Conservation (phyloP, 1,140 invertebrate genomes). For the Homarus americanus region DNA sequence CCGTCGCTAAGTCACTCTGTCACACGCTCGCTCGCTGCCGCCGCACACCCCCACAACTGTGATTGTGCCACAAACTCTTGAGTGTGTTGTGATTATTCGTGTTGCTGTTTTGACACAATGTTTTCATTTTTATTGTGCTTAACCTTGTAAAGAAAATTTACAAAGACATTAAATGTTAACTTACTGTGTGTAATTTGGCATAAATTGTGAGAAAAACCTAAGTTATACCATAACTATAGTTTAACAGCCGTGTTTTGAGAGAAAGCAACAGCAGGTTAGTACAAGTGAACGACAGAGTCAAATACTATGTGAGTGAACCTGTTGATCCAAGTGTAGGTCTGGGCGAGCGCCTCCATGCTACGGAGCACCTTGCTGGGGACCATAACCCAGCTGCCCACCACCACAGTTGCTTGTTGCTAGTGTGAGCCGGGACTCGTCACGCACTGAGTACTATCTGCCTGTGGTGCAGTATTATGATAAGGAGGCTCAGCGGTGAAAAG, state of each 20-base stretch:
- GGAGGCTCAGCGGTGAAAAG: not conserved
- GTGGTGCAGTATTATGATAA: too few relatives aligned
- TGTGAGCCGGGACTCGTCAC: not conserved
- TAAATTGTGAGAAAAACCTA: not conserved
- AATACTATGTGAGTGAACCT: slow-evolving; percentile 27
- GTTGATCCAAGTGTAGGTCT: slow-evolving; percentile 19
- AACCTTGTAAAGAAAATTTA: not conserved
- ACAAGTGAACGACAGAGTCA: not conserved
- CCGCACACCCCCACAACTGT: not conserved
- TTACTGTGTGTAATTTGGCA: not conserved
- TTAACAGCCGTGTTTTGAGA: not conserved
- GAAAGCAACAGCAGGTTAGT: not conserved
- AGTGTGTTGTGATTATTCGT: not conserved
- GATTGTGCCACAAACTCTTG: not conserved
- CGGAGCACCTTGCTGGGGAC: not conserved
- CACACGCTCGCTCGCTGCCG: slow-evolving; percentile 49
- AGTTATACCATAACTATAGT: not conserved
- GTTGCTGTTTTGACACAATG: not conserved
- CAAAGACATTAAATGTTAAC: not conserved
- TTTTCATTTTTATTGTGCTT: not conserved
- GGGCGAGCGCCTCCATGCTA: not conserved
- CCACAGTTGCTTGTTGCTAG: not conserved
- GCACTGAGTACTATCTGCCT: not conserved
- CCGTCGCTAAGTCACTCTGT: slow-evolving; percentile 50
- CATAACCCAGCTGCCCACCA: not conserved